phyloP scores from a whole-genome alignment of 2,888 invertebrate genomes.

The Nemoura dubitans region DNA sequence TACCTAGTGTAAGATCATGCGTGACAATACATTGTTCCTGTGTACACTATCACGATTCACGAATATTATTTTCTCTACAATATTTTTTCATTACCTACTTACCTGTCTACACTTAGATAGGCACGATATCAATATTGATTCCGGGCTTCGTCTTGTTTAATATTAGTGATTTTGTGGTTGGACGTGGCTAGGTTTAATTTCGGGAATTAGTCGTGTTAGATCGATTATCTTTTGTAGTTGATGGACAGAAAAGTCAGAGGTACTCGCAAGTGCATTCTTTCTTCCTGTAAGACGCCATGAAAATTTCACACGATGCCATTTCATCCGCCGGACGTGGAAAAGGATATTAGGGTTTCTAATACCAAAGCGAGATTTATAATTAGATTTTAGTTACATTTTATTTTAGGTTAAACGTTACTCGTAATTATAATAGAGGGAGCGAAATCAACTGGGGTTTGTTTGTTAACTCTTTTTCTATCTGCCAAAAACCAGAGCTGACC shows the following conservation, averaged over 20 bases:
- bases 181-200: neutral
- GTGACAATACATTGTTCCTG: constrained; percentile 3
- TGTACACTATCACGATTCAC: neutral
- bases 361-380: too few species aligned
- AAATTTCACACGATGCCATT: too few species aligned
- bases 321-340: too few species aligned
- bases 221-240: neutral
- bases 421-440: too few species aligned
- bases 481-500: too few species aligned
- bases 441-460: too few species aligned
- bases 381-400: too few species aligned
- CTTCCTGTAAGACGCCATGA: too few species aligned
- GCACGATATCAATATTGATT: neutral
- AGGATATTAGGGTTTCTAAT: too few species aligned
- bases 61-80: neutral
- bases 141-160: neutral
- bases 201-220: neutral
- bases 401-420: too few species aligned
- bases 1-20: neutral
- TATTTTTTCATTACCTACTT: neutral
- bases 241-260: neutral
- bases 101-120: neutral
- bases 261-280: neutral
- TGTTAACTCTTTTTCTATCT: too few species aligned
- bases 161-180: neutral